phyloP scores from a whole-genome alignment of 2,113 vertebrate species.

The Glaucidium brasilianum region DNA sequence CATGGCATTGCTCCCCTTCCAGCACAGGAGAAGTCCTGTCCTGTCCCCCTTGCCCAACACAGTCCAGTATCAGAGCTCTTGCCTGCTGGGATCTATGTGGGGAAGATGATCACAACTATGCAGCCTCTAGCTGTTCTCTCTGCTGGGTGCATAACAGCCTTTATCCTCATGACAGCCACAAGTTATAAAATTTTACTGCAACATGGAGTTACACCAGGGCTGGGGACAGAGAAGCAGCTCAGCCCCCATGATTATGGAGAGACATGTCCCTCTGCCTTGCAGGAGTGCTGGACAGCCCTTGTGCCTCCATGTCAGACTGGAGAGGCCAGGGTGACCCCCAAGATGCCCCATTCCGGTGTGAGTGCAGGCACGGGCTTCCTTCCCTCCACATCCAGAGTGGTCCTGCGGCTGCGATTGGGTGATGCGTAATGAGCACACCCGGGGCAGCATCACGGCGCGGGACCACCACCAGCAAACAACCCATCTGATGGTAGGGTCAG shows the following conservation, averaged over 20 bases:
- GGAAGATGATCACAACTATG: neutral
- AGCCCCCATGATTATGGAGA: fast-evolving
- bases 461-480: neutral
- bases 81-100: neutral
- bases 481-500: neutral
- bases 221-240: neutral
- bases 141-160: neutral
- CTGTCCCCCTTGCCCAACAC: neutral
- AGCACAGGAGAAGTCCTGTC: neutral
- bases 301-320: neutral
- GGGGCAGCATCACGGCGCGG: fast-evolving
- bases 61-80: neutral
- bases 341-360: fast-evolving
- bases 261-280: fast-evolving
- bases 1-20: too few species aligned
- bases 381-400: neutral
- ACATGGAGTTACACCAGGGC: neutral
- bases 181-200: neutral
- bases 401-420: fast-evolving
- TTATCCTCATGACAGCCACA: neutral
- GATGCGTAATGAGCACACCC: neutral
- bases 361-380: fast-evolving
- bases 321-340: neutral
- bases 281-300: neutral
- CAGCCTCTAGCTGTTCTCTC: neutral